These are phyloP conservation scores for Eidolon helvum DNA, from an alignment of 2,113 vertebrate genomes.

Conservation along the genomic window DNA sequence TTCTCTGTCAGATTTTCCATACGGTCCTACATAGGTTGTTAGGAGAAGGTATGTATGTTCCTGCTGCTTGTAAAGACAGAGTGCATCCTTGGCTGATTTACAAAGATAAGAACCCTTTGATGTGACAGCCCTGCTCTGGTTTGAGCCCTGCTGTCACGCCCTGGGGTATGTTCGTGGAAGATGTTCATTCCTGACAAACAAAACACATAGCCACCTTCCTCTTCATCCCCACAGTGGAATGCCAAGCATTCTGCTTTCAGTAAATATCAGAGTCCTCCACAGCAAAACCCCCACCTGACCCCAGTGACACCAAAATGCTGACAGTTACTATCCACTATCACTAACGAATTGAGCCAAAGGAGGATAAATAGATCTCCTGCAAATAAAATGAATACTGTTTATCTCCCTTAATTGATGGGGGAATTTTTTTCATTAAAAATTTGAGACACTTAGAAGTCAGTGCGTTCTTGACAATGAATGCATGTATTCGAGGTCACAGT, in stretches of 20 bases:
- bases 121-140: neutral
- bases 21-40: neutral
- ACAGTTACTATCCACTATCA: neutral
- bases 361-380: neutral
- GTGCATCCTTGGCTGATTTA: neutral
- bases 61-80: neutral
- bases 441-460: neutral
- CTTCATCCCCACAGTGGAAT: neutral
- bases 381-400: neutral
- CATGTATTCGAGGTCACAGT: neutral
- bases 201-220: neutral
- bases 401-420: neutral
- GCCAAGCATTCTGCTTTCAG: neutral
- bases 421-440: conserved; percentile 2
- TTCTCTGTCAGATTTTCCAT: neutral
- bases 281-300: neutral
- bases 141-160: neutral
- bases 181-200: conserved; percentile 12
- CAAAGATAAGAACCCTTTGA: conserved; percentile 26
- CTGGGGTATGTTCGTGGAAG: neutral
- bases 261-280: neutral
- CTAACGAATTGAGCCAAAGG: neutral
- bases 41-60: neutral
- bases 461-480: neutral
- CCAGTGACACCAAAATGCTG: neutral